Evolutionary conservation across 2,797 vertebrate genomes (phyloP).

Genomic region (Oryzias sinensis): DNA sequence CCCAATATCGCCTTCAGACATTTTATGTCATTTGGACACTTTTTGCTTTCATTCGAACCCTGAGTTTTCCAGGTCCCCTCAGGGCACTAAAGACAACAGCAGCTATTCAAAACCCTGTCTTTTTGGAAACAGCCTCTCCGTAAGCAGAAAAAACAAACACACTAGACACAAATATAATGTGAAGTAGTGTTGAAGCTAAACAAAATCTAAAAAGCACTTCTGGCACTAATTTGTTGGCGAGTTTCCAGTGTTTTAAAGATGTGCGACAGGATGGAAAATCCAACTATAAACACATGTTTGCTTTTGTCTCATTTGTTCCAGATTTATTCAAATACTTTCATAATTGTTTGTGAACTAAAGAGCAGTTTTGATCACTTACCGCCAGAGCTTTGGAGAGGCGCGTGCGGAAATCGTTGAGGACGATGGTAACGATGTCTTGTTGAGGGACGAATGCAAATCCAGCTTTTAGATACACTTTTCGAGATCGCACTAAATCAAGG

Average conservation of each 20-base stretch:
- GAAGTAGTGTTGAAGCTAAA: background rate
- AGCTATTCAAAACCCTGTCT: constrained; percentile 28
- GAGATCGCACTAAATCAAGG: constrained; percentile 87
- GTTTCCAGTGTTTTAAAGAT: background rate
- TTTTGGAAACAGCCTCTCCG: constrained; percentile 8
- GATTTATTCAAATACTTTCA: too few relatives aligned
- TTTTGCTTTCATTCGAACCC: constrained; percentile 47
- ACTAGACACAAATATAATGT: constrained; percentile 8
- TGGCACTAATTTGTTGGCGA: background rate
- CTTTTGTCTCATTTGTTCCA: too few relatives aligned
- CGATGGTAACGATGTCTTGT: constrained; percentile 86
- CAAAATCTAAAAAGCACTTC: background rate
- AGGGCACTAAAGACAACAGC: constrained; percentile 17
- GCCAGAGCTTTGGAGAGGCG: constrained; percentile 93
- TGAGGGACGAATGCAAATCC: constrained; percentile 91
- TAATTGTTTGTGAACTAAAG: background rate
- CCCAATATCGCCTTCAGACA: constrained; percentile 46
- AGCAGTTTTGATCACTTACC: constrained; percentile 77
- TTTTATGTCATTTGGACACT: constrained; percentile 44
- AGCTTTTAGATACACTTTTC: constrained; percentile 88
- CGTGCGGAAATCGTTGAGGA: constrained; percentile 91
- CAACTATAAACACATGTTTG: too few relatives aligned
- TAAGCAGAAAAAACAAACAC: constrained; percentile 11
- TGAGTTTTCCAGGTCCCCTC: constrained; percentile 23
- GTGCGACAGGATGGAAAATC: too few relatives aligned